phyloP scores from a whole-genome alignment of 2,797 vertebrate species.

The Macrochelys suwanniensis region DNA sequence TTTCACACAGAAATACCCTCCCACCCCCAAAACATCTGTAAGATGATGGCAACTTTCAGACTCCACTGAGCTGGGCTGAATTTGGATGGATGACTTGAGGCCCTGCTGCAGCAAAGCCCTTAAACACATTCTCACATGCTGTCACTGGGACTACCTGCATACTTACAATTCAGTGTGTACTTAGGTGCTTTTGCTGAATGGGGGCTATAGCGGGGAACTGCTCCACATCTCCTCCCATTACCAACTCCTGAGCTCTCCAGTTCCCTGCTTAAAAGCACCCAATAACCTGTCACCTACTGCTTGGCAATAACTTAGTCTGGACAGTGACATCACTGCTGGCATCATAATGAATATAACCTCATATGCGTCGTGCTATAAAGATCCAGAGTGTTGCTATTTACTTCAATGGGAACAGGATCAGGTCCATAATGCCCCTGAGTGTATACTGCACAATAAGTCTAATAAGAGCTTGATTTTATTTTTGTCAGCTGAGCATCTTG shows the following conservation, averaged over 20 bases:
- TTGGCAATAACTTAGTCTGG: slow-evolving; percentile 6
- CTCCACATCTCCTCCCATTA: slow-evolving; percentile 12
- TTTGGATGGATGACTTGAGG: neutral
- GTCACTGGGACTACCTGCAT: slow-evolving; percentile 1
- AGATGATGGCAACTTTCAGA: neutral
- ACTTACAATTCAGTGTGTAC: neutral
- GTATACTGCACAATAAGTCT: neutral
- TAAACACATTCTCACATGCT: neutral
- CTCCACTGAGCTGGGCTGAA: neutral
- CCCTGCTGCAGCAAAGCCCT: neutral
- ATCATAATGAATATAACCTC: slow-evolving; percentile 1
- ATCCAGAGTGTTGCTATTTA: neutral
- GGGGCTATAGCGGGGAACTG: neutral
- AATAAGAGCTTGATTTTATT: neutral
- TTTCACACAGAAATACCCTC: neutral
- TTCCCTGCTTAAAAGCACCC: neutral
- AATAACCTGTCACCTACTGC: neutral
- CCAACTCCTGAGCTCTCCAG: neutral
- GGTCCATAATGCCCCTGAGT: neutral
- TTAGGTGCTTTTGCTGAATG: neutral
- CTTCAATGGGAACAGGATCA: slow-evolving; percentile 38
- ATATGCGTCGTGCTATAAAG: neutral
- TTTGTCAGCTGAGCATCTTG: neutral
- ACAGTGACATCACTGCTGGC: slow-evolving; percentile 19
- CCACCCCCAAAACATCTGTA: neutral